Evolutionary conservation across 2,888 invertebrate genomes (phyloP), one percentile per base, ranked within the genome.

Genomic region (Linyphia triangularis): DNA sequence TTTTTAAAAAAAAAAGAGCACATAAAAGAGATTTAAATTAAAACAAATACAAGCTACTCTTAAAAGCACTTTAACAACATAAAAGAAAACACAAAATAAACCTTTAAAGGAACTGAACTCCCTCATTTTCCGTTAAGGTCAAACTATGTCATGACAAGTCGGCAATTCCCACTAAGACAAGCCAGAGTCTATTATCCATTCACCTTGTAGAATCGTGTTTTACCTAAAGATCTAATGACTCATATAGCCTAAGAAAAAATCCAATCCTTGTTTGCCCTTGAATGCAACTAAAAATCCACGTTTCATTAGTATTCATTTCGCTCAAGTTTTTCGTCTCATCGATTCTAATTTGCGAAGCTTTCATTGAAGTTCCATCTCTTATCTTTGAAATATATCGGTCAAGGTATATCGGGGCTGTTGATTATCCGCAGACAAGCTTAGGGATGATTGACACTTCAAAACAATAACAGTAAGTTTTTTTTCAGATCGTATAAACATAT

Each of bases 361-460:
- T 61, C 77, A 63, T 13, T 10, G 1, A 63, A 63, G 63, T 51
- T 24, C 26, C 22, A 26, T 16, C 33, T 30, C 67, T 33, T 33
- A 5, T 16, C 67, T 67, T 67, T 19, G 13, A 51, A 16, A 26
- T 37, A 85, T 77, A 40, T 85, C 85, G 85, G 85, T 85, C 85
- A 85, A 85, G 85, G 85, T 43, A 63, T 22, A 30, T 24, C 33
- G 16, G 51, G 51, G n/a, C 51, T 51, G n/a, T 51, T n/a, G 16
- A 13, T n/a, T 51, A 5, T 13, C 51, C 51, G 1, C n/a, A n/a
- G n/a, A n/a, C n/a, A 65, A 28, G 43, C 24, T 3, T 43, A 65
- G 69, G 1, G 16, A 22, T 72, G 82, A 72, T 72, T 61, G 72
- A 72, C 82, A 61, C 37, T 63, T 30, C 82, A 37, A 72, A 82